A percentile compares a stretch with the other conserved stretches of the same genome.
phyloP scores from a whole-genome alignment of 2,888 invertebrate genomes.

The Syrphus vitripennis region DNA sequence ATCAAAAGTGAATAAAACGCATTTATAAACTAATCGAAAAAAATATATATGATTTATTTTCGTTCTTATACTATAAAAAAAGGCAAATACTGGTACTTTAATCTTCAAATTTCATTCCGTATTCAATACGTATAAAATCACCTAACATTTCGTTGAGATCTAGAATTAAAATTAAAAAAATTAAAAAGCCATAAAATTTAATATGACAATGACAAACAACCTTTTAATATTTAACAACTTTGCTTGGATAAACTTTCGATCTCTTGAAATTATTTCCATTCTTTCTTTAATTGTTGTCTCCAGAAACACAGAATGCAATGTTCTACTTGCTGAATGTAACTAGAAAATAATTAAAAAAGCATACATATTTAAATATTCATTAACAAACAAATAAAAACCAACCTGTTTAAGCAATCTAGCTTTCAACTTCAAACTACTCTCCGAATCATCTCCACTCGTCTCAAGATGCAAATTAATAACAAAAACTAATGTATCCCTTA shows the following conservation, averaged over 20 bases:
- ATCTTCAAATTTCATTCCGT: neutral
- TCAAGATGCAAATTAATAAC: slow-evolving; percentile 79
- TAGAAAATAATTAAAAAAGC: slow-evolving; percentile 31
- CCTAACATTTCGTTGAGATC: slow-evolving; percentile 28
- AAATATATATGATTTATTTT: too few relatives aligned
- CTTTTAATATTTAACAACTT: slow-evolving; percentile 74
- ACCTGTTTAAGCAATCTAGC: slow-evolving; percentile 79
- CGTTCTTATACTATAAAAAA: neutral
- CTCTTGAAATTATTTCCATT: slow-evolving; percentile 79
- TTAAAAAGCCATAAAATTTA: neutral
- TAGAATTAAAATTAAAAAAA: neutral
- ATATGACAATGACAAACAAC: neutral
- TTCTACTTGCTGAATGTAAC: slow-evolving; percentile 77
- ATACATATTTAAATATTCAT: neutral
- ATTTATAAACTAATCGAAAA: too few relatives aligned
- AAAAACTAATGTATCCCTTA: slow-evolving; percentile 79
- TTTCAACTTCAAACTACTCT: slow-evolving; percentile 77
- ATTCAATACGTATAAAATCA: neutral
- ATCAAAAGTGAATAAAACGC: too few relatives aligned
- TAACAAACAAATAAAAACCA: neutral
- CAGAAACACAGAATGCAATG: slow-evolving; percentile 77
- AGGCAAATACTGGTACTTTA: neutral
- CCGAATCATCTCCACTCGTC: slow-evolving; percentile 73
- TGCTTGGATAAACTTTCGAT: slow-evolving; percentile 77
- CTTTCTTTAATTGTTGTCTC: slow-evolving; percentile 77